phyloP scores from a whole-genome alignment of 2,888 invertebrate genomes.

The Homarus gammarus region DNA sequence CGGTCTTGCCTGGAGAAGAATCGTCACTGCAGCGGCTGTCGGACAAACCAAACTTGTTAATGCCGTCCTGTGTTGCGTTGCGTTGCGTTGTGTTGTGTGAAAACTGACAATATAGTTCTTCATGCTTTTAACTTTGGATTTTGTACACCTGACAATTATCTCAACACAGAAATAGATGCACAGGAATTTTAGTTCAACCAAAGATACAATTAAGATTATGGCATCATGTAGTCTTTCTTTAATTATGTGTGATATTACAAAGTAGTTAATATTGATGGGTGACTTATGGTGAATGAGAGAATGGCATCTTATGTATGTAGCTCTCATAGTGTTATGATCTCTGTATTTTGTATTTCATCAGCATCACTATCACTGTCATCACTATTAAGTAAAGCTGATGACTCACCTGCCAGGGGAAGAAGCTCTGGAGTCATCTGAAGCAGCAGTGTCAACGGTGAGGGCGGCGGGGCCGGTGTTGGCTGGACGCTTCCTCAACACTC shows the following conservation, averaged over 20 bases:
- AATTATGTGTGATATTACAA: too few species aligned
- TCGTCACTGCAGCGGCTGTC: neutral
- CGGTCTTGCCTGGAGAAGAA: neutral
- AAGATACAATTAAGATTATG: too few species aligned
- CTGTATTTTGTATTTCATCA: neutral
- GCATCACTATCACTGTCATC: too few species aligned
- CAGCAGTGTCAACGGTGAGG: neutral
- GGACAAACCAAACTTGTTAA: neutral
- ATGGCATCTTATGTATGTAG: too few species aligned
- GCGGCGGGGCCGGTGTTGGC: neutral
- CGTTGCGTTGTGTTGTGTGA: too few species aligned
- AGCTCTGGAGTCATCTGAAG: neutral
- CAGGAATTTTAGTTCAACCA: too few species aligned
- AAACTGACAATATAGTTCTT: neutral
- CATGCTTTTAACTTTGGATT: neutral
- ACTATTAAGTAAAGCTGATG: neutral
- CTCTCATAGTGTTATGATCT: too few species aligned
- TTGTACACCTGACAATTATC: neutral
- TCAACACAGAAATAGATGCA: too few species aligned
- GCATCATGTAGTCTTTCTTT: too few species aligned
- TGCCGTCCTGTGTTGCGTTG: neutral
- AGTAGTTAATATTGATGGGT: too few species aligned
- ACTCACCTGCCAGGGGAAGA: neutral
- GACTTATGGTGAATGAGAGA: too few species aligned
- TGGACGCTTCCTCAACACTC: constrained; percentile 43